Base-by-base conservation (phyloP, 1,140 invertebrate species). In the Linepithema humile region DNA sequence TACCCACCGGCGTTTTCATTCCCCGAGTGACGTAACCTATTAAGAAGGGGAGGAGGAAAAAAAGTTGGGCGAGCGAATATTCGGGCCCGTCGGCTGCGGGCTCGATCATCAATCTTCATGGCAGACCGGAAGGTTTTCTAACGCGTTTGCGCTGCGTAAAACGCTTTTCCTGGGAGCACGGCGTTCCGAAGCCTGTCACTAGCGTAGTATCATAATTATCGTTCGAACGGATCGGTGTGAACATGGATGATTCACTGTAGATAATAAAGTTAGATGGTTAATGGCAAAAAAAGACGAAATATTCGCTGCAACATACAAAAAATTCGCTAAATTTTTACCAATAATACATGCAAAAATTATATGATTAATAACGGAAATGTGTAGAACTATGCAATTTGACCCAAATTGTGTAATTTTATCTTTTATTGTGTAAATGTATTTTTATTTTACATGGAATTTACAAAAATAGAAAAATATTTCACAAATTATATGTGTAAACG, bases 51-150 rank as follows among this genome's bases (percentile, higher is more conserved):
- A 67, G 43, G 45, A 40, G 48, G n/a, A 29, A 82, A 85, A 85
- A 75, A 57, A 64, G 32, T 70, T 64, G 26, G 43, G 45, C 32
- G 60, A 82, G 62, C 26, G 82, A 62, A 85, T 86, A 43, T 70
- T 57, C 53, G 64, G 9, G 60, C 38, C 77, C 40, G 53, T 29
- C 74, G 82, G 43, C 67, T 59, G 48, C 74, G 40, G 55, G 59
- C 50, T 53, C 20, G 82, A 60, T 82, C 67, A 85, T 86, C 83
- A 84, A 84, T 86, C 85, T 85, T 86, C 85, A 62, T 57, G 48
- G 74, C 50, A 72, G 55, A 55, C 50, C 40, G 48, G 53, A 65
- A 69, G 72, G 64, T 78, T 64, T 72, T 70, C 59, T 53, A 62
- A 82, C 55, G 62, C 50, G 43, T 57, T 67, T 40, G 60, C 59